Base-by-base conservation (phyloP, 2,888 invertebrate genomes). In the Polymixis flavicincta region DNA sequence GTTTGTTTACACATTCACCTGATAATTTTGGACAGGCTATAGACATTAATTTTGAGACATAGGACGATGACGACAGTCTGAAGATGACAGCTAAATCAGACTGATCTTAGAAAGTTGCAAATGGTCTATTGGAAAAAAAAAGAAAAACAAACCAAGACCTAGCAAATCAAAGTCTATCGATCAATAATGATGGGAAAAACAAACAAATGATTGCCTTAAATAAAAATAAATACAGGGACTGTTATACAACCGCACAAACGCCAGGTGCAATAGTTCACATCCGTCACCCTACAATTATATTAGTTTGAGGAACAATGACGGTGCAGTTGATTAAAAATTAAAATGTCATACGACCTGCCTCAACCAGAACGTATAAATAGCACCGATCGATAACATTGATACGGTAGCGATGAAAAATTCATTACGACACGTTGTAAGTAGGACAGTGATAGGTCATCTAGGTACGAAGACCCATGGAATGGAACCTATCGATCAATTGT, bases 401-500 rank as follows among this genome's bases (percentile, higher is more conserved):
- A 64, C 75, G 75, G 65, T 72, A 64, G 66, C 55, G 25, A 83
- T 85, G 85, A 82, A 83, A 85, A 82, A 83, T 83, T 83, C 83
- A 83, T 77, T 52, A 63, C 68, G 22, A 74, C 66, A 67, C 72
- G 65, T 76, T 25, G 61, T 48, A 83, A 66, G 55, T 83, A 69
- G 85, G 69, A 70, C 83, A 71, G 28, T 55, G 55, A 69, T 74
- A 66, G 85, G 85, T 70, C 67, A 73, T 32, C 50, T 65, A 65
- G 71, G 70, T 83, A 57, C 28, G 50, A 69, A 84, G 69, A 75
- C 63, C 69, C 77, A 64, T 32, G 28, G 50, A 22, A 52, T 42
- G 48, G 69, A 52, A 54, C 19, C 48, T 72, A 76, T 76, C 72
- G 72, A 87, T 81, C 76, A 76, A 71, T 76, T 72, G 61, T 74